phyloP scores from a whole-genome alignment of 2,113 vertebrate species.

The Smithornis capensis region DNA sequence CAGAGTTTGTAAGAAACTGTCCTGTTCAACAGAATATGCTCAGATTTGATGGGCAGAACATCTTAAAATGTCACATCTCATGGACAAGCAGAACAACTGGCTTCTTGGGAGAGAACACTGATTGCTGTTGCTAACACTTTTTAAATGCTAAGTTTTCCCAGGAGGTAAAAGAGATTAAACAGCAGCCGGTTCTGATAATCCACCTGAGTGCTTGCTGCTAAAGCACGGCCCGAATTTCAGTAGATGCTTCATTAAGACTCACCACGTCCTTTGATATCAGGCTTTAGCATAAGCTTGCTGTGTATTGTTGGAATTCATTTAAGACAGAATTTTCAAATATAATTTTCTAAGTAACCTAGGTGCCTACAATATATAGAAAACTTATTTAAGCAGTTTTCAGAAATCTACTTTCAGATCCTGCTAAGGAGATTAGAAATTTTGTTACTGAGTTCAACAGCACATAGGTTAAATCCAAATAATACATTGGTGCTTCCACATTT shows the following conservation, averaged over 20 bases:
- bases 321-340: neutral
- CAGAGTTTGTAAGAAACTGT: neutral
- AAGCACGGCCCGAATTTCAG: conserved; percentile 25
- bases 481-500: neutral
- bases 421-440: neutral
- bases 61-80: neutral
- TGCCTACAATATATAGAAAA: neutral
- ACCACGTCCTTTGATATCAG: conserved; percentile 12
- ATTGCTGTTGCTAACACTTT: neutral
- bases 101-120: neutral
- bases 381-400: neutral
- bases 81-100: neutral
- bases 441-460: neutral
- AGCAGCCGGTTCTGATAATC: neutral
- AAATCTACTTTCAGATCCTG: neutral
- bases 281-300: neutral
- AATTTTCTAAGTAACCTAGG: neutral
- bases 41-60: neutral
- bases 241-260: conserved; percentile 26
- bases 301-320: neutral
- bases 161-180: conserved; percentile 2
- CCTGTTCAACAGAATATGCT: neutral
- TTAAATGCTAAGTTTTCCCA: conserved; percentile 29
- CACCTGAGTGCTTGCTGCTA: neutral
- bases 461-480: neutral